phyloP scores from a whole-genome alignment of 2,797 vertebrate species.

The Acanthurus leucopareius region DNA sequence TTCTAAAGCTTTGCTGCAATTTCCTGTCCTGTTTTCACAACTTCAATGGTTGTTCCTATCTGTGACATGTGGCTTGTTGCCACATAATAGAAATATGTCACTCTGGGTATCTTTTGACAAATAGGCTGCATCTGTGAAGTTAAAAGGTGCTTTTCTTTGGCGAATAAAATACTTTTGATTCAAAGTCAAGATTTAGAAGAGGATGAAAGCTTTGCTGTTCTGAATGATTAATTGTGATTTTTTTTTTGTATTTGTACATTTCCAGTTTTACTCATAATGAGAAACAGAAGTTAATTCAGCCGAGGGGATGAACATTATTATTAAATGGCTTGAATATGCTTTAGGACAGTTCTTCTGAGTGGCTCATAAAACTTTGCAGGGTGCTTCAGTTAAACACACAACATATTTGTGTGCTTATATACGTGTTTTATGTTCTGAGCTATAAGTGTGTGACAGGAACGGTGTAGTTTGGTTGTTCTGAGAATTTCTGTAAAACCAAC shows the following conservation, averaged over 20 bases:
- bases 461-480: constrained; percentile 67
- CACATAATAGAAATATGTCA: constrained; percentile 75
- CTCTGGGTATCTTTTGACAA: constrained; percentile 60
- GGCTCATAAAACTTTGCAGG: constrained; percentile 10
- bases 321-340: constrained; percentile 8
- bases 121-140: constrained; percentile 49
- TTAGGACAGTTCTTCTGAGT: constrained; percentile 3
- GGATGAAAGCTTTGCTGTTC: constrained; percentile 21
- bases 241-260: constrained; percentile 7
- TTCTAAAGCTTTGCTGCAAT: constrained; percentile 78
- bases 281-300: constrained; percentile 26
- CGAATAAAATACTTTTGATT: constrained; percentile 25
- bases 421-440: constrained; percentile 19
- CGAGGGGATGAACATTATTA: constrained; percentile 21
- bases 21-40: constrained; percentile 89
- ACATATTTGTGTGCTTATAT: constrained; percentile 13
- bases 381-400: constrained; percentile 23
- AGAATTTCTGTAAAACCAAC: constrained; percentile 73
- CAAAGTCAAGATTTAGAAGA: neutral
- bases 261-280: constrained; percentile 11
- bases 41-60: constrained; percentile 77
- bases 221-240: constrained; percentile 25
- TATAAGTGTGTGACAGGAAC: constrained; percentile 67
- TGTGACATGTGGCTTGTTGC: constrained; percentile 81
- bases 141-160: constrained; percentile 23